Evolutionary conservation across 2,888 invertebrate genomes (phyloP), one percentile per base, ranked within the genome.

Genomic region (Hoplodrina blanda): DNA sequence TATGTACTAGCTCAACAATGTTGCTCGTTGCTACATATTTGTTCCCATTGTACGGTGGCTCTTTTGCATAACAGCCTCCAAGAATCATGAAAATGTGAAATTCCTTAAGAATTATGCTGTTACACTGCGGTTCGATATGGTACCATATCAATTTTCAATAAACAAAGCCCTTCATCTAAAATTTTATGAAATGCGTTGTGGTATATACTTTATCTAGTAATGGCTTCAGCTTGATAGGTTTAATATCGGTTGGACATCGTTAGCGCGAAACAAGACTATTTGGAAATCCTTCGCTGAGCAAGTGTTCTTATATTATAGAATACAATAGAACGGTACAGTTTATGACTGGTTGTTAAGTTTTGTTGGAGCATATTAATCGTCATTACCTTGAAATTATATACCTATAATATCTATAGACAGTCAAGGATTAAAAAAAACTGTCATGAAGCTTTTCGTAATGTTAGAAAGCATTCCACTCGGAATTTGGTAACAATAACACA

Each of bases 1-100:
- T 66, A 78, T 81, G 65, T 61, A 76, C 71, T 76, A 78, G 66
- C 73, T 67, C 54, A 57, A 78, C 78, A 81, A 67, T 67, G 82
- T 78, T 49, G 67, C 73, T 57, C 57, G 78, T 78, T 53, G 67
- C 73, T 57, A 78, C 61, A 77, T 77, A 77, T 81, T 77, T 80
- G 78, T 72, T 78, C 56, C 78, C 56, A 63, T 63, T 78, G 73
- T 78, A 81, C 52, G 50, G 62, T 53, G 44, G 55, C 78, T 81
- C 78, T 52, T 81, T 64, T 72, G 81, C 81, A 72, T 72, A 78
- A 81, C 81, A 70, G 30, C 50, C 66, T 77, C 78, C 63, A 30
- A 66, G 66, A 78, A 78, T 64, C 78, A 72, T 81, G 81, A 67
- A 81, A 81, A 78, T 81, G 81, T 80, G 62, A 78, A 77, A 64